Percentiles rank a stretch among this genome's conserved stretches.
Conservation (phyloP, 2,113 vertebrate genomes). For the Myodes glareolus region DNA sequence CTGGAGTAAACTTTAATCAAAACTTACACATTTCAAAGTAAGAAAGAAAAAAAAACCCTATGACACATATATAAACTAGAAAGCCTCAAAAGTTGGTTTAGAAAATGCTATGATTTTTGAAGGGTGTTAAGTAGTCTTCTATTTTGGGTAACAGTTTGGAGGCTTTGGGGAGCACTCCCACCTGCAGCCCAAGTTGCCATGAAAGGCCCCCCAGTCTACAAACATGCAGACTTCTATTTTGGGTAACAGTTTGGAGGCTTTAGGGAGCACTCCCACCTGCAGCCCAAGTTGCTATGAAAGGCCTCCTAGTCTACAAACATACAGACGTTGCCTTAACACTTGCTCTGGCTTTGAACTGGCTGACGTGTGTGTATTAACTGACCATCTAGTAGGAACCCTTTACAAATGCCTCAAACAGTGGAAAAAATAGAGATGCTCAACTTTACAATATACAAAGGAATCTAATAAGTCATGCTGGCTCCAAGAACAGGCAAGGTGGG, state of each 20-base stretch:
- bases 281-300: constrained; percentile 71
- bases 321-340: constrained; percentile 76
- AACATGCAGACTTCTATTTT: constrained; percentile 55
- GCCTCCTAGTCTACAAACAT: constrained; percentile 45
- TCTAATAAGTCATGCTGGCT: constrained; percentile 67
- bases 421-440: constrained; percentile 69
- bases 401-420: constrained; percentile 77
- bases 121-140: constrained; percentile 66
- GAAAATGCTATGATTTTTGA: constrained; percentile 73
- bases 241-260: constrained; percentile 68
- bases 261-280: constrained; percentile 57
- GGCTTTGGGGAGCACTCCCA: constrained; percentile 64
- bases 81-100: constrained; percentile 75
- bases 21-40: constrained; percentile 79
- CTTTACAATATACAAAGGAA: constrained; percentile 81
- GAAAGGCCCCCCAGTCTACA: constrained; percentile 60
- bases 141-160: constrained; percentile 66
- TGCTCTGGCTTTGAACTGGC: constrained; percentile 71
- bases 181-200: constrained; percentile 65
- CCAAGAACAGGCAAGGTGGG: constrained; percentile 59
- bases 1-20: constrained; percentile 81
- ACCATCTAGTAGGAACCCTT: constrained; percentile 78
- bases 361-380: constrained; percentile 69
- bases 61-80: constrained; percentile 70
- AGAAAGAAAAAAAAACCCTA: constrained; percentile 44